phyloP scores from a whole-genome alignment of 2,797 vertebrate species.

The Ceryle rudis region DNA sequence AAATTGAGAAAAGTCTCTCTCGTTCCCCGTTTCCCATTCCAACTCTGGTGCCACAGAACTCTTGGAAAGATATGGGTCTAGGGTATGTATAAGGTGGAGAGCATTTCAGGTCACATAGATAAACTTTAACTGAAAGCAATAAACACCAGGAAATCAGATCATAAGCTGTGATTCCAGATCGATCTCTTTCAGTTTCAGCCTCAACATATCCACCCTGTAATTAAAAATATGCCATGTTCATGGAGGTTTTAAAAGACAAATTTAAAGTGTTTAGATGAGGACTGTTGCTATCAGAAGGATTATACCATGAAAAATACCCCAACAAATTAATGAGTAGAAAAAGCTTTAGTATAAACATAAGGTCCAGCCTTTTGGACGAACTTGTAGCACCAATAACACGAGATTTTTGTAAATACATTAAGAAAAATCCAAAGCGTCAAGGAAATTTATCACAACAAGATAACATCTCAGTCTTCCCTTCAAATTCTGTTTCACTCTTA shows the following conservation, averaged over 20 bases:
- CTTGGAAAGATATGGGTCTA: background rate
- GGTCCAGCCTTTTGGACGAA: background rate
- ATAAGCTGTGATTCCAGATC: background rate
- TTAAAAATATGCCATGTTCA: background rate
- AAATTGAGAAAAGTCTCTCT: background rate
- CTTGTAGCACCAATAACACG: fast-evolving
- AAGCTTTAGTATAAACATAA: background rate
- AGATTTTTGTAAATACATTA: background rate
- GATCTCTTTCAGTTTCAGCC: background rate
- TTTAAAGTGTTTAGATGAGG: background rate
- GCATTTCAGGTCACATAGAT: background rate
- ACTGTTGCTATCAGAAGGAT: background rate
- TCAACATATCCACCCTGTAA: background rate
- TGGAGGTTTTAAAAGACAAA: background rate
- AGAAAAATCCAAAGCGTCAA: background rate
- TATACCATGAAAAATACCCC: background rate
- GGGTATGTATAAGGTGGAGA: background rate
- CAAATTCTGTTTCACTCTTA: background rate
- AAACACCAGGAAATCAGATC: background rate
- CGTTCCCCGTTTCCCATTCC: background rate
- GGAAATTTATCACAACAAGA: background rate
- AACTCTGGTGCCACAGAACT: background rate
- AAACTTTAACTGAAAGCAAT: background rate
- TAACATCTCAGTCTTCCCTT: background rate
- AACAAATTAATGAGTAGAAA: background rate